A percentile compares a stretch with the other conserved stretches of the same genome.
Conservation (phyloP, 2,797 vertebrate species). For the Chromis chromis region DNA sequence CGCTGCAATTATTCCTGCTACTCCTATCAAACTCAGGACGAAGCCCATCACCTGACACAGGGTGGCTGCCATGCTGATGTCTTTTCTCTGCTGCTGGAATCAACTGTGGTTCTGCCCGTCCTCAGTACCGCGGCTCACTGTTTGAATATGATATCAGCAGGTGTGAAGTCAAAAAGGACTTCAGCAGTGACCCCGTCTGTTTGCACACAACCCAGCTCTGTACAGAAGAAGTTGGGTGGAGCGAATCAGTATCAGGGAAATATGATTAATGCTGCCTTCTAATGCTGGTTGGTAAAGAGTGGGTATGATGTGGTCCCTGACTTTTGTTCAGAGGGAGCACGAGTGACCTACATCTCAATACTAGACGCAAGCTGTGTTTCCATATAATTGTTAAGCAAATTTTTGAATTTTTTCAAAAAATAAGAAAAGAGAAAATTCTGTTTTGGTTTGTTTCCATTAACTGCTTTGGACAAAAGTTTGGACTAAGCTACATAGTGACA, state of each 20-base stretch:
- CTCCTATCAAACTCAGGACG: slow-evolving; percentile 84
- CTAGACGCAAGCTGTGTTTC: no score
- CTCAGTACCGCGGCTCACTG: slow-evolving; percentile 18
- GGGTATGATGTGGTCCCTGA: neutral
- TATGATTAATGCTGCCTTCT: slow-evolving; percentile 26
- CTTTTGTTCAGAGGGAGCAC: neutral
- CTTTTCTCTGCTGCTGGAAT: neutral
- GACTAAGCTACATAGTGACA: no score
- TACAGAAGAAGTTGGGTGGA: slow-evolving; percentile 63
- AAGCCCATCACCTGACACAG: slow-evolving; percentile 91
- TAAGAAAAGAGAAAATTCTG: no score
- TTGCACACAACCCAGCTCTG: slow-evolving; percentile 60
- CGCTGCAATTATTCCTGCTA: slow-evolving; percentile 83
- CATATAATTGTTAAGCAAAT: no score
- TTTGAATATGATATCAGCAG: slow-evolving; percentile 59
- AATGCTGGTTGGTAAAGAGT: neutral
- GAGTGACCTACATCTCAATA: neutral
- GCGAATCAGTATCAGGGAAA: slow-evolving; percentile 39
- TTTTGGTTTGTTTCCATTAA: no score
- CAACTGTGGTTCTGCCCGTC: neutral
- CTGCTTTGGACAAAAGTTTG: no score
- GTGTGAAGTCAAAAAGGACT: slow-evolving; percentile 61
- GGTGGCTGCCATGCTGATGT: slow-evolving; percentile 85
- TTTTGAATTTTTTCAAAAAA: no score
- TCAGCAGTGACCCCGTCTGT: slow-evolving; percentile 61